These are phyloP conservation scores for Anastrepha obliqua DNA, from an alignment of 1,140 invertebrate species.

Conservation along the genomic window DNA sequence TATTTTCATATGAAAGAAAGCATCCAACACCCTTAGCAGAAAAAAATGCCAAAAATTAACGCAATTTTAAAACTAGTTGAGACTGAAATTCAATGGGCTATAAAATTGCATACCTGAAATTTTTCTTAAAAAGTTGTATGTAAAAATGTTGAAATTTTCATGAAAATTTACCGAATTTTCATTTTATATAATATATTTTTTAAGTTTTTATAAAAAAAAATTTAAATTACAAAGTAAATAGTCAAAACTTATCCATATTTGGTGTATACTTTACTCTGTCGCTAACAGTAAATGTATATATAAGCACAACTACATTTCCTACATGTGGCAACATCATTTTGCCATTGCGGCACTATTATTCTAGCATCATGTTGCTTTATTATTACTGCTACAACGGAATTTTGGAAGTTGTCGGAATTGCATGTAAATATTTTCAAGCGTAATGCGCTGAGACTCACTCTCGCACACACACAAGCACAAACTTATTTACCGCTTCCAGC, in stretches of 20 bases:
- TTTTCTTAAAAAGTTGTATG: no score
- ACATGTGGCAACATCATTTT: neutral
- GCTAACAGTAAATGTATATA: no score
- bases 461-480: neutral
- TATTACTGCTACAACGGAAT: slow-evolving; percentile 1
- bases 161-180: no score
- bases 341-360: neutral
- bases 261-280: neutral
- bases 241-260: no score
- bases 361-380: neutral
- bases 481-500: neutral
- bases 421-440: slow-evolving; percentile 4
- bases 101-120: no score
- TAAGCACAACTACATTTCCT: neutral
- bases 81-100: no score
- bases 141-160: no score
- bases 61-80: no score
- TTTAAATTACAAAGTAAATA: neutral
- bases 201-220: no score
- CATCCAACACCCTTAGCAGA: no score
- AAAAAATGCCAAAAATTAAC: no score
- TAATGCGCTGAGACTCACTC: neutral
- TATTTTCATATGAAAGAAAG: no score
- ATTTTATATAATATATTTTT: neutral
- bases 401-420: neutral